Evolutionary conservation across 2,888 invertebrate species (phyloP).

Genomic region (Autographa gamma): DNA sequence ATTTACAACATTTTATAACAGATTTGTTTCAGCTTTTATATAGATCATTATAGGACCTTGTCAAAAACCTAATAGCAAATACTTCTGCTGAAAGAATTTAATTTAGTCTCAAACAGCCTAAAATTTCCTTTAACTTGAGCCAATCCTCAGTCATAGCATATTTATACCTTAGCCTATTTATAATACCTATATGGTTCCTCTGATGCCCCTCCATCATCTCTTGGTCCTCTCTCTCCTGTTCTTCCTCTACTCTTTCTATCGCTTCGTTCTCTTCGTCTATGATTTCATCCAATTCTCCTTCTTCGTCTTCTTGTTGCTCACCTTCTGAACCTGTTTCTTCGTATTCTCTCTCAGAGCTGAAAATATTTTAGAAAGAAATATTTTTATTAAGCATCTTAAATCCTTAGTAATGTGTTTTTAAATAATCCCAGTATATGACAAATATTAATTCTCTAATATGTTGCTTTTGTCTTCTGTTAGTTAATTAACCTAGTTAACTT

Average conservation of each 20-base stretch:
- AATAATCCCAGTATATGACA: too few relatives aligned
- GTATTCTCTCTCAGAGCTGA: constrained; percentile 91
- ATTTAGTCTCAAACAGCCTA: not conserved
- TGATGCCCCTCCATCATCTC: constrained; percentile 81
- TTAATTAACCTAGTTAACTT: too few relatives aligned
- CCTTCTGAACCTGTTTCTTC: constrained; percentile 92
- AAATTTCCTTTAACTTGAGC: not conserved
- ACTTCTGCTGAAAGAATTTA: not conserved
- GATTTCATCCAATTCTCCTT: constrained; percentile 72
- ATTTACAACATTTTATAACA: too few relatives aligned
- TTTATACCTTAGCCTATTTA: constrained; percentile 18
- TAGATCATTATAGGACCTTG: too few relatives aligned
- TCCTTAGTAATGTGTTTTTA: too few relatives aligned
- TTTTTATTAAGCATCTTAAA: too few relatives aligned
- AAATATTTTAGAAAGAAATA: constrained; percentile 18
- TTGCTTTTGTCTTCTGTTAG: too few relatives aligned
- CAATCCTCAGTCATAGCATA: not conserved
- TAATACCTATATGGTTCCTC: constrained; percentile 84
- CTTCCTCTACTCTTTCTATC: constrained; percentile 75
- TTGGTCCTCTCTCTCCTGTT: constrained; percentile 78
- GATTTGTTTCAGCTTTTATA: too few relatives aligned
- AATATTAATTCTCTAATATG: too few relatives aligned
- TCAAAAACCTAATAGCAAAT: too few relatives aligned
- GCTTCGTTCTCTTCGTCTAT: constrained; percentile 61
- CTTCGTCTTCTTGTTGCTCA: constrained; percentile 91